Conservation (phyloP, 2,797 vertebrate genomes). For the Lepidocolaptes lacrymiger region DNA sequence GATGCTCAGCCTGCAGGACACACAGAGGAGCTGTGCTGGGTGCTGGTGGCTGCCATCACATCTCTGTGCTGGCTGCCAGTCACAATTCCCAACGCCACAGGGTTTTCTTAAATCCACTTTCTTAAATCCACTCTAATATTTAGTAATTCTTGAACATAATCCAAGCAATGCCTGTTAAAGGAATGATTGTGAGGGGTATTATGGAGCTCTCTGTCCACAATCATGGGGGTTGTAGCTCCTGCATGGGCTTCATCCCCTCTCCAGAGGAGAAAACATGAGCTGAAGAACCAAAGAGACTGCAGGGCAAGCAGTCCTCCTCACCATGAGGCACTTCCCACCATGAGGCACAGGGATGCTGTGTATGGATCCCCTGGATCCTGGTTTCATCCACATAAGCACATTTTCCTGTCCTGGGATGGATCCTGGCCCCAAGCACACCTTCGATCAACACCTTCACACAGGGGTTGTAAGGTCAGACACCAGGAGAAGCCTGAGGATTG, state of each 20-base stretch:
- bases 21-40: fast-evolving
- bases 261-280: not conserved
- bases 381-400: not conserved
- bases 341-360: not conserved
- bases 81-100: not conserved
- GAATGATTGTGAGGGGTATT: not conserved
- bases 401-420: not conserved
- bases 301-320: not conserved
- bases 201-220: not conserved
- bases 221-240: fast-evolving
- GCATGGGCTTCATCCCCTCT: not conserved
- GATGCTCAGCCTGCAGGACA: fast-evolving
- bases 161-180: not conserved
- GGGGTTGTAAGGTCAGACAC: not conserved
- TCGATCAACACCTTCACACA: not conserved
- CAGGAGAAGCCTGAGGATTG: not conserved
- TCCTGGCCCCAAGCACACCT: not conserved
- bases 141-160: not conserved
- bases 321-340: fast-evolving
- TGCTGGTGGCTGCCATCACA: not conserved
- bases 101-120: not conserved
- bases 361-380: not conserved
- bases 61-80: not conserved
- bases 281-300: not conserved
- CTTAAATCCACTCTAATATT: not conserved